A percentile compares a stretch with the other conserved stretches of the same genome.
phyloP scores from a whole-genome alignment of 2,113 vertebrate species.

The Fregata magnificens region DNA sequence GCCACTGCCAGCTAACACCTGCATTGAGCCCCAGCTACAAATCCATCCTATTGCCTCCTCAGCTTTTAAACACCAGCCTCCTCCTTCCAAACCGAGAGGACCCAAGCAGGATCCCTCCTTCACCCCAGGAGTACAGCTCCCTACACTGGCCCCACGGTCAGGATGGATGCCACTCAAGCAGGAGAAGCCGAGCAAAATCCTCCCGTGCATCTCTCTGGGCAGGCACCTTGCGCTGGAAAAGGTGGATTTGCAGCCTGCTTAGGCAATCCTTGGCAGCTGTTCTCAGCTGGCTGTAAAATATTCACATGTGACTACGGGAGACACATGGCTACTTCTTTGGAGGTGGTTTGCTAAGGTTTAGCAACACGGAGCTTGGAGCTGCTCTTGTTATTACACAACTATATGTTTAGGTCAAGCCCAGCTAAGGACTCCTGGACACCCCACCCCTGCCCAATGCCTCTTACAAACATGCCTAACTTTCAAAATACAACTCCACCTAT shows the following conservation, averaged over 20 bases:
- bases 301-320: neutral
- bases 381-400: neutral
- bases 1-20: neutral
- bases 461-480: neutral
- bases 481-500: neutral
- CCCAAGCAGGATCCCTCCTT: neutral
- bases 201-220: neutral
- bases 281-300: neutral
- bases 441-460: neutral
- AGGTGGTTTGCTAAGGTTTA: neutral
- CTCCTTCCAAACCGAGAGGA: neutral
- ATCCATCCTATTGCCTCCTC: neutral
- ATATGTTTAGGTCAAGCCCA: neutral
- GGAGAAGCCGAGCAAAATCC: neutral
- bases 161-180: neutral
- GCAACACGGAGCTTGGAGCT: neutral
- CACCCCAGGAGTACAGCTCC: neutral
- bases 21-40: neutral
- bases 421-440: neutral
- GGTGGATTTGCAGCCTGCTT: neutral
- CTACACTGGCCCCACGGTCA: accelerated
- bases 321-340: accelerated
- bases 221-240: neutral
- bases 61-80: neutral
- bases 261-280: neutral